phyloP scores from a whole-genome alignment of 2,797 vertebrate genomes.

The Chaenodraco wilsoni region DNA sequence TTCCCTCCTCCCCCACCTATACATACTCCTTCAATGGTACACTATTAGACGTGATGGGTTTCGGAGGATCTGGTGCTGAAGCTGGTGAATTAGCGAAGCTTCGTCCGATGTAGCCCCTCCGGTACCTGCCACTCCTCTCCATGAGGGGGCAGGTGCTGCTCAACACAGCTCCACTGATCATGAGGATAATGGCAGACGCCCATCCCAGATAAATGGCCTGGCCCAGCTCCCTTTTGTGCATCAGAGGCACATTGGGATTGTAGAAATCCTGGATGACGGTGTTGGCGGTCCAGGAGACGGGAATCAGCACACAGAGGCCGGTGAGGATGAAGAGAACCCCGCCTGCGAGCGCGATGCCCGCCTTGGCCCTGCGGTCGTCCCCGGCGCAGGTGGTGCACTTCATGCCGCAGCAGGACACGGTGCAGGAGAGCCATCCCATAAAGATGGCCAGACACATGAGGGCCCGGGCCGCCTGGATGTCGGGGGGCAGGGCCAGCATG shows the following conservation, averaged over 20 bases:
- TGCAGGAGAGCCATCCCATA: slow-evolving; percentile 88
- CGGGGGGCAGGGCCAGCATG: slow-evolving; percentile 83
- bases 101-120: slow-evolving; percentile 79
- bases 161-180: slow-evolving; percentile 85
- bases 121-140: slow-evolving; percentile 73
- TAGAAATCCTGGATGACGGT: slow-evolving; percentile 86
- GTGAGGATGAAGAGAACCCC: slow-evolving; percentile 86
- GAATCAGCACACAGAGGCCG: slow-evolving; percentile 84
- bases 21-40: slow-evolving; percentile 86
- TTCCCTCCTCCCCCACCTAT: slow-evolving; percentile 49
- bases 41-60: slow-evolving; percentile 77
- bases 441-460: slow-evolving; percentile 88
- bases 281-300: slow-evolving; percentile 87
- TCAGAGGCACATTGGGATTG: slow-evolving; percentile 83
- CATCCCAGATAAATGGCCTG: slow-evolving; percentile 88
- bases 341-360: slow-evolving; percentile 82
- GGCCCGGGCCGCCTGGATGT: slow-evolving; percentile 86
- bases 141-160: slow-evolving; percentile 86
- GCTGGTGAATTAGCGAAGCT: slow-evolving; percentile 81
- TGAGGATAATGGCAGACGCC: slow-evolving; percentile 83
- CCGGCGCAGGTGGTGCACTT: slow-evolving; percentile 88
- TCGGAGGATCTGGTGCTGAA: slow-evolving; percentile 71
- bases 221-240: slow-evolving; percentile 86
- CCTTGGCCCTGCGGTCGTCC: slow-evolving; percentile 85
- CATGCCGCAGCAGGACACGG: slow-evolving; percentile 88